Evolutionary conservation across 2,888 invertebrate species (phyloP).

Genomic region (Caenorhabditis zanzibari): DNA sequence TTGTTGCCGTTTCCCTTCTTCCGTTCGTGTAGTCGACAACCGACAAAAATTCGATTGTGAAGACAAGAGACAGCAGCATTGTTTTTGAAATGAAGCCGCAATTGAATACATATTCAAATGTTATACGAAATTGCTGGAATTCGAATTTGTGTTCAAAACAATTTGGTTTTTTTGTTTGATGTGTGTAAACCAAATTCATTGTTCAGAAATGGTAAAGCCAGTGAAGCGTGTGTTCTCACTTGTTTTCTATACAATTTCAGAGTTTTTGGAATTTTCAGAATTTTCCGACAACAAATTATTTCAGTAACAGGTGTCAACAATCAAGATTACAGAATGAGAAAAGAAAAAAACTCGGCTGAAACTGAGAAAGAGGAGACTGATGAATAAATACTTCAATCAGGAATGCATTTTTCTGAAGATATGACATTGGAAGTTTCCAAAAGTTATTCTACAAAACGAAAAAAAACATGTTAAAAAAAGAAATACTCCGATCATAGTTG

Average conservation of each 20-base stretch:
- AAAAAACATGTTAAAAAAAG: too few species aligned
- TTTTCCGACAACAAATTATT: neutral
- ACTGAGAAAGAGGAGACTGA: neutral
- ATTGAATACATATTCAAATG: conserved; percentile 66
- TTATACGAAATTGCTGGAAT: conserved; percentile 54
- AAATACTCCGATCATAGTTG: too few species aligned
- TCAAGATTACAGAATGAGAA: neutral
- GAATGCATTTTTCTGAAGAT: too few species aligned
- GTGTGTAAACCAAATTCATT: conserved; percentile 47
- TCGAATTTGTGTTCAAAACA: conserved; percentile 46
- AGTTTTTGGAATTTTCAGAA: conserved; percentile 9
- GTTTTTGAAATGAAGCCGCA: conserved; percentile 65
- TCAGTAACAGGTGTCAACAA: neutral
- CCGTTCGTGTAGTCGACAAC: conserved; percentile 22
- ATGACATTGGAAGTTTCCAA: too few species aligned
- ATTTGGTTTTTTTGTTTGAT: conserved; percentile 35
- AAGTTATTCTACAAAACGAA: too few species aligned
- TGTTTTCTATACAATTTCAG: conserved; percentile 24
- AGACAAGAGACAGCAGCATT: conserved; percentile 46
- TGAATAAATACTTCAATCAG: neutral
- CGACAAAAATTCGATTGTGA: conserved; percentile 60
- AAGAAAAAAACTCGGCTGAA: neutral
- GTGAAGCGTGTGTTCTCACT: conserved; percentile 12
- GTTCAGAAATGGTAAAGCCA: conserved; percentile 12
- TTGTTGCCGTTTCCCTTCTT: conserved; percentile 34